Evolutionary conservation across 1,140 invertebrate genomes (phyloP).

Genomic region (Cotesia typhae): DNA sequence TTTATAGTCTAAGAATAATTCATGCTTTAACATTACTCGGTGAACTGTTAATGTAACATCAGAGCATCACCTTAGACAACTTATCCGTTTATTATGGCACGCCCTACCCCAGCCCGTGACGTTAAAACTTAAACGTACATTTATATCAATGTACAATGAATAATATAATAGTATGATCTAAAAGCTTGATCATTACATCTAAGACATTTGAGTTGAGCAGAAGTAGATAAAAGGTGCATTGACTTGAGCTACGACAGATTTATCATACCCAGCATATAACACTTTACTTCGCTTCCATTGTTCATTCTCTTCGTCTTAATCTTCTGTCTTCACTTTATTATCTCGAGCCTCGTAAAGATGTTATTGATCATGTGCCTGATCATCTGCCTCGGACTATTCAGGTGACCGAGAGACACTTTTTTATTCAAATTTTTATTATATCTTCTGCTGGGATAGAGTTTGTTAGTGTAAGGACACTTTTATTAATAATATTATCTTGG

Average conservation of each 20-base stretch:
- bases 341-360: constrained; percentile 50
- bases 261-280: constrained; percentile 42
- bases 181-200: background rate
- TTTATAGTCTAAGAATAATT: no score
- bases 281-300: constrained; percentile 40
- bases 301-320: constrained; percentile 27
- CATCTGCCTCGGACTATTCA: constrained; percentile 4
- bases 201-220: constrained; percentile 12
- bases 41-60: no score
- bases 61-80: no score
- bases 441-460: background rate
- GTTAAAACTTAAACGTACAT: no score
- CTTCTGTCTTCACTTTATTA: constrained; percentile 34
- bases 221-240: constrained; percentile 11
- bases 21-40: no score
- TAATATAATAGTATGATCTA: no score
- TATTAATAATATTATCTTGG: no score
- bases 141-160: no score
- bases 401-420: background rate
- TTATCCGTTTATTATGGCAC: no score
- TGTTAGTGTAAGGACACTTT: constrained; percentile 1
- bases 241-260: constrained; percentile 48
- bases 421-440: background rate
- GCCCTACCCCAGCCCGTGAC: no score
- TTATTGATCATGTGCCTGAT: constrained; percentile 49